Base-by-base conservation (phyloP, 2,888 invertebrate genomes). In the Tipula unca region DNA sequence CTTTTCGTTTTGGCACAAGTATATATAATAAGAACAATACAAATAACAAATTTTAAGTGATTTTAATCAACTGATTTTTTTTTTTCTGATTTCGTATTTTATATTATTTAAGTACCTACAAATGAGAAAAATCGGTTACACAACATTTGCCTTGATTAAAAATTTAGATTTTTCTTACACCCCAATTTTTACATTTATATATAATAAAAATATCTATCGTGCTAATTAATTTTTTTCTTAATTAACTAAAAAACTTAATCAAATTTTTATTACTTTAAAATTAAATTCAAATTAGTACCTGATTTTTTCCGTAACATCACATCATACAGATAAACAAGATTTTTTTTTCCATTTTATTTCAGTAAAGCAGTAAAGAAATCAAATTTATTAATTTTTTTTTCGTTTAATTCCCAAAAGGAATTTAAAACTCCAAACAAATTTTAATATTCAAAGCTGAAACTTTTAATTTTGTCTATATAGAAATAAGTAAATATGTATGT, bases 171-270 rank as follows among this genome's bases (percentile, higher is more conserved):
- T 69, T 69, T 25, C 25, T 69, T 69, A 25, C 69, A 69, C 69
- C 48, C 48, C 48, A 48, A 39, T 48, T 48, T 5, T 39, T 36
- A 36, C 10, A 39, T 10, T 10, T 6, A 32, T 32, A 6, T 32
- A 6, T 32, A 39, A 39, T 13, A 25, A 25, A 25, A 69, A 69
- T 25, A 69, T 25, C 69, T 69, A 25, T 69, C 69, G 69, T 69
- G 69, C 69, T 69, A 69, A 69, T 69, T 69, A 69, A 69, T 69
- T 69, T 32, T 69, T 69, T 69, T 69, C 69, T 69, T 69, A 69
- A 69, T 69, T 69, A 69, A 69, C 69, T 69, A 69, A 69, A n/a
- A n/a, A 69, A 69, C 69, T 69, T 69, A 69, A 69, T 69, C 69
- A 69, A 69, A 69, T 8, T 69, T 69, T 69, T 69, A 69, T 69